Percentiles rank a stretch among this genome's conserved stretches.
phyloP scores from a whole-genome alignment of 2,113 vertebrate species.

The Hyperopisus bebe region DNA sequence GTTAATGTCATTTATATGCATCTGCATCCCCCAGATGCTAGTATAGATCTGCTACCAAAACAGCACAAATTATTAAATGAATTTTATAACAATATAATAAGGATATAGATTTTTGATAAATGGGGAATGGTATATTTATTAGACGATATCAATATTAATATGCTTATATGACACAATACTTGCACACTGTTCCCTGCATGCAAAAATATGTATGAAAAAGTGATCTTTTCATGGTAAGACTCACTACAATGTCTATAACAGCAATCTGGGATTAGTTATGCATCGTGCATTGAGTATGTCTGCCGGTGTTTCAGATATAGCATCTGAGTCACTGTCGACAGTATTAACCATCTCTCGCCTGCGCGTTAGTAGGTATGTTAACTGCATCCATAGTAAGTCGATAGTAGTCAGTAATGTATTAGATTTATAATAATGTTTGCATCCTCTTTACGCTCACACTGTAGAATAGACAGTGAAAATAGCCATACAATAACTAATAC shows the following conservation, averaged over 20 bases:
- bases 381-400: background rate
- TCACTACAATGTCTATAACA: background rate
- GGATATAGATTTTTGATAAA: background rate
- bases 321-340: slow-evolving; percentile 62
- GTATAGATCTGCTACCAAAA: background rate
- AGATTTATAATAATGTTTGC: background rate
- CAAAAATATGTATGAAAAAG: background rate
- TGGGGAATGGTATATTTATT: background rate
- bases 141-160: background rate
- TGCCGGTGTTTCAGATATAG: slow-evolving; percentile 40
- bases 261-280: background rate
- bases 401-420: background rate
- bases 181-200: background rate
- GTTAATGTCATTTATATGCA: background rate
- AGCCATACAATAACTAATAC: background rate
- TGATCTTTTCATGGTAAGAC: background rate
- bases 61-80: background rate
- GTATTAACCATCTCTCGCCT: slow-evolving; percentile 54
- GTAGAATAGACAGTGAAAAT: background rate
- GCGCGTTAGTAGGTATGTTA: slow-evolving; percentile 5
- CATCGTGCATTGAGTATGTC: slow-evolving; percentile 36
- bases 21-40: background rate
- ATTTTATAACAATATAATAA: background rate
- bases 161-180: background rate
- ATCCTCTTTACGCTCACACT: background rate